Evolutionary conservation across 2,113 vertebrate species (phyloP).

Genomic region (Clarias gariepinus): DNA sequence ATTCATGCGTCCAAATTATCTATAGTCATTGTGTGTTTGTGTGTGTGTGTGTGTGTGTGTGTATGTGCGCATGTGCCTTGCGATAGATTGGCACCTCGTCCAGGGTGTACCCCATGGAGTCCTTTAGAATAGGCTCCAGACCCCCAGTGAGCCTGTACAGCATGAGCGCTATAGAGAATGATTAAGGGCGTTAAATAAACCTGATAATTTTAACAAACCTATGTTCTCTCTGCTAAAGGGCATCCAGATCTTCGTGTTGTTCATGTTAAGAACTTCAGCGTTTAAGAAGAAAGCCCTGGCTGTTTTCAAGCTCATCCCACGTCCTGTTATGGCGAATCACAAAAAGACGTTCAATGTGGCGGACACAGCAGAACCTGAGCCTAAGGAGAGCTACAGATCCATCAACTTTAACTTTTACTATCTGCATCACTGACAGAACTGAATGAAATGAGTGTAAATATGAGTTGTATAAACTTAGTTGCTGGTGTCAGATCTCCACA

Average conservation of each 20-base stretch:
- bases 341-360: neutral
- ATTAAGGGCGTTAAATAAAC: neutral
- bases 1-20: no score
- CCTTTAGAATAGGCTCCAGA: no score
- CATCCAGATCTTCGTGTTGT: conserved; percentile 15
- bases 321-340: neutral
- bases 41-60: no score
- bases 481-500: neutral
- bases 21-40: no score
- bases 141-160: no score
- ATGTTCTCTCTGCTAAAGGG: neutral
- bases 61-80: no score
- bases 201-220: neutral
- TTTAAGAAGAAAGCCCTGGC: neutral
- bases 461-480: neutral
- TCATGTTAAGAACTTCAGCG: neutral
- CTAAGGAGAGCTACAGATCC: neutral
- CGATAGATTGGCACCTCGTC: no score
- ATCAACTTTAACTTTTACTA: neutral
- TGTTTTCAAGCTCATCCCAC: neutral
- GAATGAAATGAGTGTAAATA: neutral
- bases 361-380: neutral
- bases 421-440: neutral
- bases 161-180: no score
- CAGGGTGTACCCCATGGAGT: no score